phyloP scores from a whole-genome alignment of 2,113 vertebrate genomes.

The Albula goreensis region DNA sequence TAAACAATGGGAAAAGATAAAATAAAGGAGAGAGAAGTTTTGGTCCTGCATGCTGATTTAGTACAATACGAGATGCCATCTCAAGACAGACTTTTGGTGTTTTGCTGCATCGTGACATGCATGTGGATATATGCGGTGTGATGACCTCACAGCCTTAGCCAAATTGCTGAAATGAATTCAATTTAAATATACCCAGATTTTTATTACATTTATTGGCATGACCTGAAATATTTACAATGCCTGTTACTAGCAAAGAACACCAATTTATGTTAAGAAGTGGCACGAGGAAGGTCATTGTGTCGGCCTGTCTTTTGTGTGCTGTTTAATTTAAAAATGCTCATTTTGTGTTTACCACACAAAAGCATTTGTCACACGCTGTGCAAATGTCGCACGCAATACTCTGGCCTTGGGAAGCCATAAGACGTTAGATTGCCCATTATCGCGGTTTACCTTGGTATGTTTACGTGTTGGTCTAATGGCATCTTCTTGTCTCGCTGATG shows the following conservation, averaged over 20 bases:
- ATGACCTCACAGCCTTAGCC: neutral
- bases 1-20: too few species aligned
- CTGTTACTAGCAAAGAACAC: too few species aligned
- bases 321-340: slow-evolving; percentile 7
- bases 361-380: slow-evolving; percentile 13
- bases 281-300: neutral
- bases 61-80: neutral
- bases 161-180: neutral
- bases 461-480: slow-evolving; percentile 15
- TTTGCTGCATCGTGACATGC: too few species aligned
- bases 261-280: too few species aligned
- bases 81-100: neutral
- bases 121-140: too few species aligned
- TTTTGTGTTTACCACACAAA: neutral
- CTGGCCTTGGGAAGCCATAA: neutral
- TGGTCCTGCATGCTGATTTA: neutral
- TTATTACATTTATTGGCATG: neutral
- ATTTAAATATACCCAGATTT: neutral
- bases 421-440: slow-evolving; percentile 4
- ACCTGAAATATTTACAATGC: too few species aligned
- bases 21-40: too few species aligned
- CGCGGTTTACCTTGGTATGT: slow-evolving; percentile 9
- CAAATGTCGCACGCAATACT: neutral
- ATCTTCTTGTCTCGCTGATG: neutral
- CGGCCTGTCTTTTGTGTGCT: neutral